phyloP scores from a whole-genome alignment of 2,888 invertebrate species.

The Eurytoma californica region DNA sequence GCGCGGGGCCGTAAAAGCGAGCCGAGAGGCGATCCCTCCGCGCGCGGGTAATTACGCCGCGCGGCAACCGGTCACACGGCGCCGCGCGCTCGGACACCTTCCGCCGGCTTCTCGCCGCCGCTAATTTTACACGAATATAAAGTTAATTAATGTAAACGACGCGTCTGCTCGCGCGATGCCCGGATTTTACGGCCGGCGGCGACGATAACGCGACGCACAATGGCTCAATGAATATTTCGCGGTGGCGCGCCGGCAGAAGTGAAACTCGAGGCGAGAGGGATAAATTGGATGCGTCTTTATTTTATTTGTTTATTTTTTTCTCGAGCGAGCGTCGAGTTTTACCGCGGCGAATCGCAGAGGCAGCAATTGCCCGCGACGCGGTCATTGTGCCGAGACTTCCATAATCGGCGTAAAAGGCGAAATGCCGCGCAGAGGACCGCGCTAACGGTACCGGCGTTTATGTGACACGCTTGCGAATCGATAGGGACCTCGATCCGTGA shows the following conservation, averaged over 20 bases:
- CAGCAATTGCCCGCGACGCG: neutral
- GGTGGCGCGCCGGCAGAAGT: no score
- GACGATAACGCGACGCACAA: no score
- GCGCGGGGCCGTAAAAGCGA: conserved; percentile 17
- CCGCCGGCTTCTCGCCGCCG: neutral
- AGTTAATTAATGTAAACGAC: neutral
- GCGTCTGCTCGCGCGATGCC: no score
- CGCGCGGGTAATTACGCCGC: neutral
- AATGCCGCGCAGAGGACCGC: neutral
- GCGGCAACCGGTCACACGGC: neutral
- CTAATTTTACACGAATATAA: neutral
- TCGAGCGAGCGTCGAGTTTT: no score
- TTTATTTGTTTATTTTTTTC: no score
- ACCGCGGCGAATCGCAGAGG: no score
- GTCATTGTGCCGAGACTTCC: conserved; percentile 24
- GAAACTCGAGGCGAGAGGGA: no score
- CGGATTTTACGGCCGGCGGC: no score
- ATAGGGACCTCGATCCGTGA: neutral
- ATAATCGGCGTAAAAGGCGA: conserved; percentile 31
- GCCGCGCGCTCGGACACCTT: no score
- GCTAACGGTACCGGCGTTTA: conserved; percentile 22
- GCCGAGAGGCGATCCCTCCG: neutral
- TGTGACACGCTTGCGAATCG: conserved; percentile 17
- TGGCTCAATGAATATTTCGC: no score
- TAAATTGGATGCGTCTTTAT: no score